Evolutionary conservation across 2,113 vertebrate genomes (phyloP).

Genomic region (Nymphicus hollandicus): DNA sequence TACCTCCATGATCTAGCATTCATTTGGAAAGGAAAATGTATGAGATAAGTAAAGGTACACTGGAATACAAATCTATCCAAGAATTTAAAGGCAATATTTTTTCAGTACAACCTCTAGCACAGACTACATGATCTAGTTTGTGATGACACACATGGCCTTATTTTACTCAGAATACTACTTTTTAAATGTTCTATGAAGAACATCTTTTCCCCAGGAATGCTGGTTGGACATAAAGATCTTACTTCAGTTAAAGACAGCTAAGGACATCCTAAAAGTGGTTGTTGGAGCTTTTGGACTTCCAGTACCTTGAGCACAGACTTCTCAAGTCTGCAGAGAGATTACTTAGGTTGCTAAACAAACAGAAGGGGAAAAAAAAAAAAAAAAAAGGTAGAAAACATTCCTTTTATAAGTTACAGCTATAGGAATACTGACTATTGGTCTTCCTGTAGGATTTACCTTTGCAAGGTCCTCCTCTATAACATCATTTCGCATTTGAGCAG

Average conservation of each 20-base stretch:
- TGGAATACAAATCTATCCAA: neutral
- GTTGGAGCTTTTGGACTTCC: neutral
- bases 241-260: neutral
- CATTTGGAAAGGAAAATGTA: neutral
- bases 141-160: neutral
- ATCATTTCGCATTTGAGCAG: constrained; percentile 98
- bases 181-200: neutral
- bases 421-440: neutral
- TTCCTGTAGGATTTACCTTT: constrained; percentile 79
- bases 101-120: neutral
- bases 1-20: neutral
- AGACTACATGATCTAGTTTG: neutral
- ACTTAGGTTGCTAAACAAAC: neutral
- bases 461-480: constrained; percentile 98
- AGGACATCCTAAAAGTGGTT: neutral
- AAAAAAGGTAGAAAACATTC: neutral
- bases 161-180: neutral
- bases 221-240: neutral
- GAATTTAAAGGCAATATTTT: neutral
- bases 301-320: neutral
- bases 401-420: neutral
- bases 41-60: neutral
- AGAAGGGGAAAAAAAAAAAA: neutral
- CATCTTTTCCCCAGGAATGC: neutral
- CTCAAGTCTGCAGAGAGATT: neutral